These are phyloP conservation scores for Nudaria mundana DNA, from an alignment of 2,888 invertebrate species.

Conservation along the genomic window DNA sequence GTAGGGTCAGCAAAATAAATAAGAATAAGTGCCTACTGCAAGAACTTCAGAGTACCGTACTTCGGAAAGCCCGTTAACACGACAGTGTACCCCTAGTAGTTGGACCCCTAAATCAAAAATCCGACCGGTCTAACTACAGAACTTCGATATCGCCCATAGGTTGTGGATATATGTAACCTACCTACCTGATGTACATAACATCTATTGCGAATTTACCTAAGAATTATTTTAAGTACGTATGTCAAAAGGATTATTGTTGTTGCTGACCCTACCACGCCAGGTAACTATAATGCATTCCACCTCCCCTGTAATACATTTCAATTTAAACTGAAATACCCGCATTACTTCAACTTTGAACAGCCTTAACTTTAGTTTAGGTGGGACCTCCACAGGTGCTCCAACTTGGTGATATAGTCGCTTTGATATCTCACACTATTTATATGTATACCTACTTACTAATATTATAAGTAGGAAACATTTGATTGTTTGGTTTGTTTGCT, in stretches of 20 bases:
- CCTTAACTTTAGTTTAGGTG: conserved; percentile 40
- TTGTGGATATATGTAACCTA: too few species aligned
- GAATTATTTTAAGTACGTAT: not conserved
- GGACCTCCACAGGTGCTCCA: conserved; percentile 36
- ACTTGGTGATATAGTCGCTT: too few species aligned
- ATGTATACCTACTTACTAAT: too few species aligned
- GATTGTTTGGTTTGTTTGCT: too few species aligned
- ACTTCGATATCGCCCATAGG: too few species aligned
- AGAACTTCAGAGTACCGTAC: too few species aligned
- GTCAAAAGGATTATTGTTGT: not conserved
- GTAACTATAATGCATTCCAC: conserved; percentile 48
- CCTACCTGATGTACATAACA: not conserved
- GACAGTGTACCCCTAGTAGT: too few species aligned
- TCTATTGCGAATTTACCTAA: not conserved
- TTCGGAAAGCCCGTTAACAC: too few species aligned
- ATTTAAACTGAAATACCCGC: conserved; percentile 48
- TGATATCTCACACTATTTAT: too few species aligned
- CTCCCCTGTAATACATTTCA: conserved; percentile 56
- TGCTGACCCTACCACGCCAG: conserved; percentile 13
- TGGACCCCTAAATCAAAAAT: too few species aligned
- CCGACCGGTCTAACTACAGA: too few species aligned
- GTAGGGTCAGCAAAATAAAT: conserved; percentile 16
- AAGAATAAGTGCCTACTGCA: not conserved
- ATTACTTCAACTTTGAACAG: conserved; percentile 46
- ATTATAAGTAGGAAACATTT: too few species aligned